Base-by-base conservation (phyloP, 1,140 invertebrate species). In the Helicorthomorpha holstii region DNA sequence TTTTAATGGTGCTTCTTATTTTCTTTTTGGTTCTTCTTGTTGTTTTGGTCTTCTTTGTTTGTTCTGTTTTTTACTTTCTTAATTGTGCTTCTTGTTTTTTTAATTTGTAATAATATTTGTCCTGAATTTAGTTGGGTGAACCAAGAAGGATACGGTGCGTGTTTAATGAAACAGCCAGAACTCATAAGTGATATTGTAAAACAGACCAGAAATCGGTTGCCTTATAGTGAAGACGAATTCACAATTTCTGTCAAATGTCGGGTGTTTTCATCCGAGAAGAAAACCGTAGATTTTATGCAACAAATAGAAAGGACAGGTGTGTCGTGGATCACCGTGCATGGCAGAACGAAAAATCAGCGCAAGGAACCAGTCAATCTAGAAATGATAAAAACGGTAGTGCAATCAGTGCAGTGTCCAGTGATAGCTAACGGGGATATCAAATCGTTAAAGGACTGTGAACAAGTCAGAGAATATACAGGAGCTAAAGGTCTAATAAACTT, bases 181-280 rank as follows among this genome's bases (percentile, higher is more conserved):
- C 53, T 84, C 7, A 79, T 97, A 10, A 76, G 75, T 60, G 83
- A 91, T 58, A 74, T 96, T 59, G 74, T 96, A 1, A 71, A 69
- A 59, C 78, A 81, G 63, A 78, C 89, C 10, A 75, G 79, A 63
- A 81, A 81, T 59, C 72, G 74, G 52, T 74, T 95, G 51, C 64
- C 78, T 16, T 7, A 7, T 7, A 12, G 22, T 10, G 60, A 67
- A 44, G 64, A 74, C 43, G 73, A 82, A 44, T 95, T 92, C 61
- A 83, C 84, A 51, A 76, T 95, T 1, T 96, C 92, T 41, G 79
- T 91, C 0, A 98, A 98, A 73, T 89, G 95, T 60, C 76, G 93
- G 58, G 70, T 97, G 25, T 67, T 73, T 53, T 54, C 7, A 51
- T 23, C 43, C 46, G 49, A 24, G 48, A 71, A 70, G 49, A 59